These are phyloP conservation scores for Cottus gobio DNA, from an alignment of 2,113 vertebrate genomes.

Conservation along the genomic window DNA sequence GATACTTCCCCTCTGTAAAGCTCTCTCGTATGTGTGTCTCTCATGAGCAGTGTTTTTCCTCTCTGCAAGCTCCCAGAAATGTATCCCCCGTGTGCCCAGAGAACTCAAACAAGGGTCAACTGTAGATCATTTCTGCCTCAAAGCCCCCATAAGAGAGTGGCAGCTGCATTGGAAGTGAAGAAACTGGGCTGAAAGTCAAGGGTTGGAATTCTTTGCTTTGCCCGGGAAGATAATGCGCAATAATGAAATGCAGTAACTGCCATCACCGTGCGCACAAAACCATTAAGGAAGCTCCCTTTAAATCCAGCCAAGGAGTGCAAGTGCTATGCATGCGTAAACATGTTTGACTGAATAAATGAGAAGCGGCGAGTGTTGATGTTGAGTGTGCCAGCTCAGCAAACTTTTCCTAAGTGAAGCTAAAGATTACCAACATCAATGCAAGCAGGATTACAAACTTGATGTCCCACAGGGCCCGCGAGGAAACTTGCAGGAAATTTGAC, in stretches of 20 bases:
- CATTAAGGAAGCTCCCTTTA: background rate
- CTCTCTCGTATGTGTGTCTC: slow-evolving; percentile 24
- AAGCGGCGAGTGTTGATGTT: slow-evolving; percentile 24
- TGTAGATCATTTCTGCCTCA: slow-evolving; percentile 45
- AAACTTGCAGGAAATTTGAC: background rate
- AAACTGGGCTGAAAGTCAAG: slow-evolving; percentile 8
- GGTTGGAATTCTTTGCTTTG: slow-evolving; percentile 43
- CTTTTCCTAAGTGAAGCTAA: slow-evolving; percentile 16
- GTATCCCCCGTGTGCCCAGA: slow-evolving; percentile 35
- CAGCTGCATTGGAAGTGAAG: background rate
- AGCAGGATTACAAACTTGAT: slow-evolving; percentile 35
- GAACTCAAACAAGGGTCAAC: slow-evolving; percentile 46
- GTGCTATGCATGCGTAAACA: slow-evolving; percentile 15
- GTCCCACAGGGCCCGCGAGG: slow-evolving; percentile 27
- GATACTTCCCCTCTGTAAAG: slow-evolving; percentile 12
- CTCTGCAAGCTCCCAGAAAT: slow-evolving; percentile 23
- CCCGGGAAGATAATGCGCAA: slow-evolving; percentile 3
- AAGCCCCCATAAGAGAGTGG: background rate
- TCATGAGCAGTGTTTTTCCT: slow-evolving; percentile 34
- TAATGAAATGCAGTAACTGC: slow-evolving; percentile 16
- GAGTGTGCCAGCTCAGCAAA: slow-evolving; percentile 41
- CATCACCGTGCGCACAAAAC: slow-evolving; percentile 12
- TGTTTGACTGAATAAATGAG: slow-evolving; percentile 46
- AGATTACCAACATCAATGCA: slow-evolving; percentile 25
- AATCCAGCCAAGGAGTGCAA: background rate